A percentile compares a stretch with the other conserved stretches of the same genome.
Conservation (phyloP, 2,797 vertebrate genomes). For the Sylvia borin region DNA sequence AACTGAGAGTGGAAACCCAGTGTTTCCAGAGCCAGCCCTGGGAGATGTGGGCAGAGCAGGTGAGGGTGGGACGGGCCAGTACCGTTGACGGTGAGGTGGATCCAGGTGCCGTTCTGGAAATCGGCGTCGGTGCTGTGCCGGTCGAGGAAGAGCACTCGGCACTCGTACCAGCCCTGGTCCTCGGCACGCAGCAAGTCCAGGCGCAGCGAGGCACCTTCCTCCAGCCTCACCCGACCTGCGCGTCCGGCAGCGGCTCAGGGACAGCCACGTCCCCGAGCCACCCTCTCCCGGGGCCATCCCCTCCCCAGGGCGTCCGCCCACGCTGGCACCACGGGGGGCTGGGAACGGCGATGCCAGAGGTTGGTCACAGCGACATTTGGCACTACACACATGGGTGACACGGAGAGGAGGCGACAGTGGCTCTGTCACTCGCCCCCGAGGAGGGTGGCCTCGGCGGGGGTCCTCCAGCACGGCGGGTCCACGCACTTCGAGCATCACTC, state of each 20-base stretch:
- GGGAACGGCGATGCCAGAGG: background rate
- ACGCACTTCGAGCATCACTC: accelerated
- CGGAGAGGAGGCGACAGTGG: accelerated
- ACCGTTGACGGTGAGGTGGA: conserved; percentile 95
- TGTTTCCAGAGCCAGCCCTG: accelerated
- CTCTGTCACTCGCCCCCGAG: accelerated
- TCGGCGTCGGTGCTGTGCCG: conserved; percentile 84
- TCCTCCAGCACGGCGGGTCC: background rate
- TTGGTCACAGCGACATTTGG: background rate
- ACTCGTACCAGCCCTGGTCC: conserved; percentile 99
- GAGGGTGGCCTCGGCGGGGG: background rate
- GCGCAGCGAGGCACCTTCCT: conserved; percentile 86
- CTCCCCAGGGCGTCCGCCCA: background rate
- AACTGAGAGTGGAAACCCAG: background rate
- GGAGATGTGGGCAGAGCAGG: background rate
- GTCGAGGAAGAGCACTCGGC: conserved; percentile 92
- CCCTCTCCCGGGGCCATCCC: background rate
- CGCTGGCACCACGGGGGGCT: background rate
- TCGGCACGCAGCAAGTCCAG: conserved; percentile 86
- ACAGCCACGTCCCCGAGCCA: background rate
- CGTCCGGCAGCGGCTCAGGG: background rate
- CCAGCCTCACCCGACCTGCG: conserved; percentile 87
- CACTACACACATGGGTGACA: background rate
- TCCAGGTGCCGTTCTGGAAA: conserved; percentile 95
- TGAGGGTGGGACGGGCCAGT: background rate